Percentiles rank a stretch among this genome's conserved stretches.
phyloP scores from a whole-genome alignment of 2,888 invertebrate species.

The Caenorhabditis imperialis region DNA sequence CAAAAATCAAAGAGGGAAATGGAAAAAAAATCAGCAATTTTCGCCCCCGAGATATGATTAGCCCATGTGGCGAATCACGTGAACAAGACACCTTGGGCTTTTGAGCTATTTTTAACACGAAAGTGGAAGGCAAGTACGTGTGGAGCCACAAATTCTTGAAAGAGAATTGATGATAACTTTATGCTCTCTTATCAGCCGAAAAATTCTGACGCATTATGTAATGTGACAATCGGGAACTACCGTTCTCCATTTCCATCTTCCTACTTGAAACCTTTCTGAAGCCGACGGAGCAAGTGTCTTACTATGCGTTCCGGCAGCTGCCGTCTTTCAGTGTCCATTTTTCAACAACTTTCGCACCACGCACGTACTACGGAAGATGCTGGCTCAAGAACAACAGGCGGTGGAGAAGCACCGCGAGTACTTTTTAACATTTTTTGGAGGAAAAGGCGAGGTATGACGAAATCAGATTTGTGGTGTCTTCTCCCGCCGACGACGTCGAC shows the following conservation, averaged over 20 bases:
- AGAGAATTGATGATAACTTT: too few species aligned
- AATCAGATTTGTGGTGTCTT: conserved; percentile 52
- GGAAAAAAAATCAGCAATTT: conserved; percentile 14
- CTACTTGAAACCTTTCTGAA: too few species aligned
- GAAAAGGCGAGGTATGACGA: conserved; percentile 43
- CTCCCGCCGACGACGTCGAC: conserved; percentile 23
- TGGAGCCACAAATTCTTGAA: too few species aligned
- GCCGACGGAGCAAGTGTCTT: too few species aligned
- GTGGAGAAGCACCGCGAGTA: conserved; percentile 5
- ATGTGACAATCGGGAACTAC: too few species aligned
- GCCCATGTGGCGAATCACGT: conserved; percentile 41
- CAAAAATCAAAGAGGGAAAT: conserved; percentile 16
- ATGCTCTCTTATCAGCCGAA: too few species aligned
- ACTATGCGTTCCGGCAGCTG: too few species aligned
- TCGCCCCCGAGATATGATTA: conserved; percentile 10
- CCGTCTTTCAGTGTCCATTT: too few species aligned
- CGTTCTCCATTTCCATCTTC: too few species aligned
- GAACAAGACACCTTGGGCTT: neutral
- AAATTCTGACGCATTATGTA: too few species aligned
- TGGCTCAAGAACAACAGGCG: conserved; percentile 6
- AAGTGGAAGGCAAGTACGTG: too few species aligned
- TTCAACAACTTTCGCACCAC: conserved; percentile 4
- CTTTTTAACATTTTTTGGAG: too few species aligned
- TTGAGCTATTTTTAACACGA: conserved; percentile 6
- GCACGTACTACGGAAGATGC: conserved; percentile 4